Evolutionary conservation across 2,888 invertebrate species (phyloP).

Genomic region (Marasmarcha lunaedactyla): DNA sequence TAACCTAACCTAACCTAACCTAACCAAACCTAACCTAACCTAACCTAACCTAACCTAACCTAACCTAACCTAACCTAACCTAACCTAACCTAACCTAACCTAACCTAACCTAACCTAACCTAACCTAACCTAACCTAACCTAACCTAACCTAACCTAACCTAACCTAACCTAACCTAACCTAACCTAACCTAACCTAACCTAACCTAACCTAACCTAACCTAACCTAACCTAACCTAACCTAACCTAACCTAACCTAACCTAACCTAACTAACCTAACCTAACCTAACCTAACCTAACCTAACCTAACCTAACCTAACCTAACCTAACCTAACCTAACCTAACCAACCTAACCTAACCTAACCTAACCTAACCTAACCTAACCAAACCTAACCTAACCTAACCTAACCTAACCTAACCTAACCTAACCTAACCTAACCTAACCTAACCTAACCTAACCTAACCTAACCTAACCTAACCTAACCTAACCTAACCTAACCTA

Average conservation of each 20-base stretch:
- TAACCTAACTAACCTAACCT: conserved; percentile 5
- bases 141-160: conserved; percentile 10
- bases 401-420: conserved; percentile 7
- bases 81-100: conserved; percentile 5
- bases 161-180: conserved; percentile 8
- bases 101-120: conserved; percentile 16
- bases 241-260: conserved; percentile 6
- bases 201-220: conserved; percentile 7
- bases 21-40: conserved; percentile 12
- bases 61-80: conserved; percentile 13
- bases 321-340: background rate
- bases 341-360: too few relatives aligned
- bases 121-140: conserved; percentile 17
- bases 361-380: conserved; percentile 2
- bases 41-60: conserved; percentile 13
- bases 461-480: conserved; percentile 12
- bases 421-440: conserved; percentile 13
- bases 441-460: conserved; percentile 12
- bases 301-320: conserved; percentile 2
- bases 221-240: conserved; percentile 5
- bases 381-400: conserved; percentile 3
- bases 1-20: conserved; percentile 7
- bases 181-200: conserved; percentile 10
- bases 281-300: conserved; percentile 6
- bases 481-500: conserved; percentile 10